phyloP scores from a whole-genome alignment of 2,113 vertebrate genomes.

The Rhagologus leucostigma region DNA sequence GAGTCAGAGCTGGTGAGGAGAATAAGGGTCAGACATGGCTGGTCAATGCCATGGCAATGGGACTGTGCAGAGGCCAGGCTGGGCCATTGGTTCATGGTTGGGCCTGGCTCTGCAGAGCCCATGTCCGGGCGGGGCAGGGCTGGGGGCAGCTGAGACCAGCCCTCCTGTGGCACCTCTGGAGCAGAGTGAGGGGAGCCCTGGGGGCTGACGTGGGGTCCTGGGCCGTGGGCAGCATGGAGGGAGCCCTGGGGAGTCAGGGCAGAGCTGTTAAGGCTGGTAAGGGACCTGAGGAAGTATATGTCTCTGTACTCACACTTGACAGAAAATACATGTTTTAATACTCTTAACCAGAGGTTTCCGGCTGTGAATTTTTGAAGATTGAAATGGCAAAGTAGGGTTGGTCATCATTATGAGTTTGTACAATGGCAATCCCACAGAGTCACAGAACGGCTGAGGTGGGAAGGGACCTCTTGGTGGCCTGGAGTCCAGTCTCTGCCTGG shows the following conservation, averaged over 20 bases:
- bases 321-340: neutral
- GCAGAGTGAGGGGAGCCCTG: neutral
- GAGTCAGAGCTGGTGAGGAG: neutral
- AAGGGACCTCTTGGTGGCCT: neutral
- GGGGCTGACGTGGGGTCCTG: accelerated
- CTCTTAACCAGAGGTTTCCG: neutral
- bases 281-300: neutral
- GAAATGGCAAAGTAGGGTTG: neutral
- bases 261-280: neutral
- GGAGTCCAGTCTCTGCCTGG: neutral
- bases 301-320: neutral
- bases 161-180: accelerated
- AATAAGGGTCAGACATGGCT: neutral
- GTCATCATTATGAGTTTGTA: neutral
- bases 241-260: neutral
- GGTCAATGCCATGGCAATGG: neutral
- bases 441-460: neutral
- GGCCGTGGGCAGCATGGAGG: neutral
- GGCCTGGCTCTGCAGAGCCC: neutral
- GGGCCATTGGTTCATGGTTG: neutral
- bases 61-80: accelerated
- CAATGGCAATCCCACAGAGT: neutral
- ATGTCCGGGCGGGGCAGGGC: neutral
- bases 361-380: neutral
- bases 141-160: neutral